Percentiles rank a stretch among this genome's conserved stretches.
phyloP scores from a whole-genome alignment of 1,140 invertebrate species.

The Bombus picipes region DNA sequence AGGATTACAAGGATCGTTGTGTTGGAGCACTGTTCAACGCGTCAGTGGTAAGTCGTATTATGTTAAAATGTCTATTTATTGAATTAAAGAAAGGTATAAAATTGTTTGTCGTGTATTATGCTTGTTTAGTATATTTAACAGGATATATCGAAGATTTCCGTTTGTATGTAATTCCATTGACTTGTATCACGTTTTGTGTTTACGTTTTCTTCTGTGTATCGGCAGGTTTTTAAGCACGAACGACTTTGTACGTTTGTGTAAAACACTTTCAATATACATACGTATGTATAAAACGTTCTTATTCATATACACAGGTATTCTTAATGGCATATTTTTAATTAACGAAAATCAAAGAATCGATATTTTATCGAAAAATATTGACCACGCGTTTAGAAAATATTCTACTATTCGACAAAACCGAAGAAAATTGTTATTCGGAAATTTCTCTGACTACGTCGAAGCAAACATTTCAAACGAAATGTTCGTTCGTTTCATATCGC shows the following conservation, averaged over 20 bases:
- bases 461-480: not conserved
- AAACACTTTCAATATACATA: not conserved
- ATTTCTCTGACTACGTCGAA: not conserved
- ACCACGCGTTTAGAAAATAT: too few relatives aligned
- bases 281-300: not conserved
- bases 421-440: not conserved
- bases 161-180: not conserved
- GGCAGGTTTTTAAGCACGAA: too few relatives aligned
- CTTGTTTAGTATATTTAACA: not conserved
- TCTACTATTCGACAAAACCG: not conserved
- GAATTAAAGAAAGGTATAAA: too few relatives aligned
- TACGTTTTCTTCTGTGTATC: too few relatives aligned
- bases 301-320: not conserved
- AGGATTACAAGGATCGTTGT: conserved; percentile 47
- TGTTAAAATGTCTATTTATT: not conserved
- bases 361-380: not conserved
- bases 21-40: not conserved
- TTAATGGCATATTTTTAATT: not conserved
- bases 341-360: not conserved
- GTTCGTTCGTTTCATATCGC: not conserved
- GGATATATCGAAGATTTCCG: not conserved
- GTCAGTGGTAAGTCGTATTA: not conserved
- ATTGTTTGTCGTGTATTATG: not conserved
- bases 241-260: too few relatives aligned
- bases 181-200: not conserved